These are phyloP conservation scores for Collichthys lucidus DNA, from an alignment of 2,113 vertebrate species.

Conservation along the genomic window DNA sequence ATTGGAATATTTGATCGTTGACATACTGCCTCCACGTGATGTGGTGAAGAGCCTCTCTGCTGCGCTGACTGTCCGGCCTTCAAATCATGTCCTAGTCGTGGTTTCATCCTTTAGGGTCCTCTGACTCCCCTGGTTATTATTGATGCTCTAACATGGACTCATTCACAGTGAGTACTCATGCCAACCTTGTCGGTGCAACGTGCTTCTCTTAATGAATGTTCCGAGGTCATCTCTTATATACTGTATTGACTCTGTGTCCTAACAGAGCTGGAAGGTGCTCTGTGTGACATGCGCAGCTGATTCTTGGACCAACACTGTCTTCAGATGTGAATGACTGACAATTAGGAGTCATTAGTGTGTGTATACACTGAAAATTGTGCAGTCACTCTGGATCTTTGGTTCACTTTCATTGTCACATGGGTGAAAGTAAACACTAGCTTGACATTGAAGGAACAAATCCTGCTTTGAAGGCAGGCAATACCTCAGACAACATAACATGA, in stretches of 20 bases:
- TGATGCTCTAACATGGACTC: slow-evolving; percentile 48
- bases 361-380: background rate
- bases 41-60: slow-evolving; percentile 20
- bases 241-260: slow-evolving; percentile 1
- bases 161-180: slow-evolving; percentile 44
- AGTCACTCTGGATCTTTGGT: background rate
- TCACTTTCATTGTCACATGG: background rate
- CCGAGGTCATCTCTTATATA: slow-evolving; percentile 12
- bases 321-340: background rate
- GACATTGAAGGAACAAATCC: background rate
- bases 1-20: slow-evolving; percentile 45
- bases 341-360: background rate
- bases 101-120: slow-evolving; percentile 10
- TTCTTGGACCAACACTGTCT: background rate
- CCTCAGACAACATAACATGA: background rate
- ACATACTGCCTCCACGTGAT: slow-evolving; percentile 37
- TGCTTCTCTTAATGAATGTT: slow-evolving; percentile 15
- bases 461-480: background rate
- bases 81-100: slow-evolving; percentile 2
- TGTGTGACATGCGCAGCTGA: background rate
- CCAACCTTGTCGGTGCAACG: background rate
- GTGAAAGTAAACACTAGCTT: background rate
- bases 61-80: slow-evolving; percentile 12
- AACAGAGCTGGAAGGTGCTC: background rate
- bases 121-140: slow-evolving; percentile 33